phyloP scores from a whole-genome alignment of 2,113 vertebrate species.

The Speoplatyrhinus poulsoni region DNA sequence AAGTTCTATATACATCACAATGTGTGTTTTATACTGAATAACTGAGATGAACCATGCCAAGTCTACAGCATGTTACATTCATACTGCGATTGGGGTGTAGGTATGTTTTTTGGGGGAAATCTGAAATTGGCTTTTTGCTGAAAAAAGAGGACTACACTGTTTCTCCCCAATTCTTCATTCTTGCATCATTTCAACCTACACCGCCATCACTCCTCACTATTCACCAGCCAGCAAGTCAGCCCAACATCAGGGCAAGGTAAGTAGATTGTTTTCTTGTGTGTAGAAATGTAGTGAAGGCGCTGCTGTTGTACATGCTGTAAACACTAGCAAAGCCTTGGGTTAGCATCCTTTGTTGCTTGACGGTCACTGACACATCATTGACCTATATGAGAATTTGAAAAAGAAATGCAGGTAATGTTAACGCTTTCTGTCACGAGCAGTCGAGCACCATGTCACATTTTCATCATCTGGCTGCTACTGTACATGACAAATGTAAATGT shows the following conservation, averaged over 20 bases:
- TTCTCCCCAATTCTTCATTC: constrained; percentile 32
- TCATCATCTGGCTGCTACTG: too few relatives aligned
- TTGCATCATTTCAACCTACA: constrained; percentile 47
- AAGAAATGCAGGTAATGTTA: too few relatives aligned
- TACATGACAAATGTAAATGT: too few relatives aligned
- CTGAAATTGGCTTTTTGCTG: background rate
- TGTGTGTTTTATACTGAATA: constrained; percentile 34
- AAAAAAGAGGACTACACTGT: constrained; percentile 3
- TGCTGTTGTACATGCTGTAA: background rate
- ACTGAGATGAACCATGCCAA: constrained; percentile 27
- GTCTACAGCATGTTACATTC: constrained; percentile 16
- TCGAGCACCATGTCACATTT: too few relatives aligned
- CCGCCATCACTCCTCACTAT: constrained; percentile 11
- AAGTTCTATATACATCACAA: constrained; percentile 24
- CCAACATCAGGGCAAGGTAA: background rate
- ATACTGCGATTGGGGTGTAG: constrained; percentile 11
- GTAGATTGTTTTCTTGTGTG: constrained; percentile 26
- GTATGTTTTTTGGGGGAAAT: background rate
- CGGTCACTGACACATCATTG: constrained; percentile 2
- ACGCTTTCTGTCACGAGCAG: too few relatives aligned
- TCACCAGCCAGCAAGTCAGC: constrained; percentile 30
- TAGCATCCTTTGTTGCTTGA: background rate
- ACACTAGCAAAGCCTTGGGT: background rate
- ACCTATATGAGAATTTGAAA: constrained; percentile 6
- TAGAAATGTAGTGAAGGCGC: background rate